These are phyloP conservation scores for Tapirus terrestris DNA, from an alignment of 2,113 vertebrate genomes.

Conservation along the genomic window DNA sequence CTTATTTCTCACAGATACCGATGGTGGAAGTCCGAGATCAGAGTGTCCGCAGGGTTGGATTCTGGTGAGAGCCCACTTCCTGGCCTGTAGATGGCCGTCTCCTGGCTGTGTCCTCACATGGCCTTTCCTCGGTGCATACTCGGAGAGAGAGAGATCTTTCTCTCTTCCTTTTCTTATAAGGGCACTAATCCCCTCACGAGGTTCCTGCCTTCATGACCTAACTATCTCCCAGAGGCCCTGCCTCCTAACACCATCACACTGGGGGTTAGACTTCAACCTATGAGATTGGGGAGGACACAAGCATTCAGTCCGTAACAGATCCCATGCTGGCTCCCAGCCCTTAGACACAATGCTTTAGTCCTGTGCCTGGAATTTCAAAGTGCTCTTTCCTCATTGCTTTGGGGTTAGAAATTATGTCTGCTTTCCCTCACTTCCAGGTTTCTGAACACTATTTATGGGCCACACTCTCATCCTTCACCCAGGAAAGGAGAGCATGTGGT, in stretches of 20 bases:
- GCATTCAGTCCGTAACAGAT: rapidly evolving
- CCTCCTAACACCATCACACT: rapidly evolving
- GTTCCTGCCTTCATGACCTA: neutral
- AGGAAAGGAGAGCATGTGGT: neutral
- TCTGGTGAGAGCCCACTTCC: neutral
- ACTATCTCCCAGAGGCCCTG: too few species aligned
- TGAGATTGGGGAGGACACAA: rapidly evolving
- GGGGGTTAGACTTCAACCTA: neutral
- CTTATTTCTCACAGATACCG: neutral
- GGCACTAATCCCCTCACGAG: neutral
- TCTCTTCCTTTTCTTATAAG: neutral
- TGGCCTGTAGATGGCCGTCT: too few species aligned
- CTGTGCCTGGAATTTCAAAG: neutral
- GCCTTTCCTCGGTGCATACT: neutral
- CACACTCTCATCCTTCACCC: neutral
- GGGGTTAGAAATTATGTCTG: neutral
- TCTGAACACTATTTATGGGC: rapidly evolving
- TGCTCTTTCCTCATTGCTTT: neutral
- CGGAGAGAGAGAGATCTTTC: neutral
- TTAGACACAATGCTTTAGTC: too few species aligned
- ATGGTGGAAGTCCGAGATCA: neutral
- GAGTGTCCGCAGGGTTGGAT: rapidly evolving
- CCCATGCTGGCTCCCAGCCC: neutral
- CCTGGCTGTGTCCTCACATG: rapidly evolving
- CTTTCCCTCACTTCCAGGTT: neutral